phyloP scores from a whole-genome alignment of 2,888 invertebrate genomes.

The Leptopilina drosophilae region DNA sequence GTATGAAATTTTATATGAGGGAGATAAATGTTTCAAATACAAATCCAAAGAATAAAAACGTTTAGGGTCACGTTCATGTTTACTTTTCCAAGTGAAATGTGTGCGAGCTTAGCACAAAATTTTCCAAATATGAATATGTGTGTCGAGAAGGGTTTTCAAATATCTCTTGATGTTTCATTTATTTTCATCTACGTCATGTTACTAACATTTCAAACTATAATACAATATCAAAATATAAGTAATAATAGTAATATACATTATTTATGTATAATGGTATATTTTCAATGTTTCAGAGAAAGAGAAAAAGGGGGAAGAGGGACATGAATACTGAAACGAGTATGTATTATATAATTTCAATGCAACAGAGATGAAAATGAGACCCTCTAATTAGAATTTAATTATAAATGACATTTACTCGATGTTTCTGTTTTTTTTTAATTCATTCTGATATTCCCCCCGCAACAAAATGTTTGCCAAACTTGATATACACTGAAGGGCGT shows the following conservation, averaged over 20 bases:
- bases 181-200: constrained; percentile 5
- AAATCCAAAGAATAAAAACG: neutral
- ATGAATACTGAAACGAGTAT: neutral
- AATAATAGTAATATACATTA: too few relatives aligned
- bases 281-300: neutral
- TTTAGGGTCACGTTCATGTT: neutral
- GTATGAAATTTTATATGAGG: neutral
- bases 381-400: constrained; percentile 20
- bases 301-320: too few relatives aligned
- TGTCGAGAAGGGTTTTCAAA: neutral
- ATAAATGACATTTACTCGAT: constrained; percentile 18
- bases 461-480: neutral
- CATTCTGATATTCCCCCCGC: neutral
- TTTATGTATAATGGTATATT: neutral
- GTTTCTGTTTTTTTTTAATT: neutral
- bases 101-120: constrained; percentile 14
- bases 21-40: neutral
- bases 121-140: constrained; percentile 2
- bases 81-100: constrained; percentile 3
- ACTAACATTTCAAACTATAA: neutral
- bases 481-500: neutral
- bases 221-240: neutral
- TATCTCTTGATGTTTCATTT: neutral
- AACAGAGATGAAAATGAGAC: neutral
- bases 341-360: neutral